These are phyloP conservation scores for Druceiella hillmani DNA, from an alignment of 2,888 invertebrate genomes.

Conservation along the genomic window DNA sequence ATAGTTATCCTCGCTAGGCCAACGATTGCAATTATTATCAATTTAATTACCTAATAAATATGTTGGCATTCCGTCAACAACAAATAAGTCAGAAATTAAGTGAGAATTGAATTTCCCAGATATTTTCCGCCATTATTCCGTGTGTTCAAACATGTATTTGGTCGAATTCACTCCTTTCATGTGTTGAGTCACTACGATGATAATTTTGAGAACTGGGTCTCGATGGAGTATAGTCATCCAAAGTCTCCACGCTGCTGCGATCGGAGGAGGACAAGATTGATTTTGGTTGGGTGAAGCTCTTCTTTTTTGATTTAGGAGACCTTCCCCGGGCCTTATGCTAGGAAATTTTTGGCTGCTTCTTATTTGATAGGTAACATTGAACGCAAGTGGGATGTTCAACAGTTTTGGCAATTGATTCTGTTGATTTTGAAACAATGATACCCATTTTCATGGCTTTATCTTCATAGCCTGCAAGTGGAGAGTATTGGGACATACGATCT, in stretches of 20 bases:
- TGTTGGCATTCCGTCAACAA: too few species aligned
- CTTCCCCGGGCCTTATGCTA: conserved; percentile 65
- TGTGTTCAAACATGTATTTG: conserved; percentile 56
- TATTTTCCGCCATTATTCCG: conserved; percentile 15
- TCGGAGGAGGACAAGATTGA: conserved; percentile 40
- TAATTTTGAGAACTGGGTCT: conserved; percentile 36
- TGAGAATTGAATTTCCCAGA: too few species aligned
- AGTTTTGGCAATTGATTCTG: conserved; percentile 49
- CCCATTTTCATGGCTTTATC: conserved; percentile 50
- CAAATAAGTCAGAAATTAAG: too few species aligned
- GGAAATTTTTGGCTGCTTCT: conserved; percentile 53
- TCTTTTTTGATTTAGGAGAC: conserved; percentile 50
- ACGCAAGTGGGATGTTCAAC: conserved; percentile 69
- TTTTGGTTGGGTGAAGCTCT: conserved; percentile 34
- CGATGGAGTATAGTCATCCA: conserved; percentile 33
- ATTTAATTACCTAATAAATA: too few species aligned
- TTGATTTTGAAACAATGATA: conserved; percentile 52
- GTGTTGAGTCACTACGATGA: conserved; percentile 35
- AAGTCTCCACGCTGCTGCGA: conserved; percentile 44
- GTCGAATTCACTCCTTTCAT: conserved; percentile 37
- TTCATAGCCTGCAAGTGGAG: conserved; percentile 46
- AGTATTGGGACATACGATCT: conserved; percentile 46
- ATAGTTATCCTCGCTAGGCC: too few species aligned
- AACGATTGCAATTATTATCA: too few species aligned
- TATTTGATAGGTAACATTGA: conserved; percentile 64